A percentile compares a stretch with the other conserved stretches of the same genome.
Conservation (phyloP, 2,888 invertebrate genomes). For the Lasioglossum morio region DNA sequence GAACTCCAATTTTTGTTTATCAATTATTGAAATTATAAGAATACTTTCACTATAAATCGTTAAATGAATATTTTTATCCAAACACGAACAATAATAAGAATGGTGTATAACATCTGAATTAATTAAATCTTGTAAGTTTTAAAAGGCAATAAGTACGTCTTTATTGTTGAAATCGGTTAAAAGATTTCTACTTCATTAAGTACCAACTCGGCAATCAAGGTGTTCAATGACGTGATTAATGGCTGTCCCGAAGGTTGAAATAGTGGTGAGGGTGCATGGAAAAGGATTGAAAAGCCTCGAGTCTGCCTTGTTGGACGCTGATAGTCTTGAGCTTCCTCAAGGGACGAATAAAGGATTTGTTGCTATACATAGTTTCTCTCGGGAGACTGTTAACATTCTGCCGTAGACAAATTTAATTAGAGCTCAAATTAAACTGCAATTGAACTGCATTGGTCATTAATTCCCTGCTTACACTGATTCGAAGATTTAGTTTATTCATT, state of each 20-base stretch:
- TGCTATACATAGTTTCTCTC: not conserved
- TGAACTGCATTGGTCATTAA: not conserved
- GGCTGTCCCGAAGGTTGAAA: not conserved
- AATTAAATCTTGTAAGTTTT: not conserved
- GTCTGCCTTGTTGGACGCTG: not conserved
- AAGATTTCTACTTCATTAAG: not conserved
- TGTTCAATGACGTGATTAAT: not conserved
- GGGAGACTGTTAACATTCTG: not conserved
- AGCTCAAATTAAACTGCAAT: not conserved
- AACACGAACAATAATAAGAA: not conserved
- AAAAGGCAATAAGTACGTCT: not conserved
- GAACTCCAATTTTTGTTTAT: too few relatives aligned
- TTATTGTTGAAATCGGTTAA: not conserved
- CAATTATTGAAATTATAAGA: too few relatives aligned
- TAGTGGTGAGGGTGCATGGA: not conserved
- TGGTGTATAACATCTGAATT: not conserved
- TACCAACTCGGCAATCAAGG: not conserved
- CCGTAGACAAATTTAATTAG: not conserved
- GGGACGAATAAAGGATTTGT: slow-evolving; percentile 1
- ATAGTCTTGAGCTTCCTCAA: not conserved
- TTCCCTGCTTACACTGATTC: not conserved
- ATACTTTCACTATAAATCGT: not conserved
- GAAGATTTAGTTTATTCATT: not conserved
- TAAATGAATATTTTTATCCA: not conserved
- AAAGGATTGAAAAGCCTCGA: not conserved